These are phyloP conservation scores for Agrotis segetum DNA, from an alignment of 2,888 invertebrate species.

Conservation along the genomic window DNA sequence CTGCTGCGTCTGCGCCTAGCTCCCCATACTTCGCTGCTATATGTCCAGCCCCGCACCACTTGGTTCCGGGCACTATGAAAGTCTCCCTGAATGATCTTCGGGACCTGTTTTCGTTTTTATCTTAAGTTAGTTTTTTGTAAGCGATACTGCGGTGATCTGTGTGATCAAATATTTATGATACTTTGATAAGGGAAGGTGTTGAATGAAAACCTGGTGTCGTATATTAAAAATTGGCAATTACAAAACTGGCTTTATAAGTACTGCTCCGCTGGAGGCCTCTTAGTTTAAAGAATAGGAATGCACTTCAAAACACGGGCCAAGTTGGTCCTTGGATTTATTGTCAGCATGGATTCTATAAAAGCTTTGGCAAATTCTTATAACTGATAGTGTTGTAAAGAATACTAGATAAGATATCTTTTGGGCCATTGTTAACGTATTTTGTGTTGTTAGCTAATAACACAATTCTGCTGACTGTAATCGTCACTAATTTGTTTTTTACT, in stretches of 20 bases:
- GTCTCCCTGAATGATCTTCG: constrained; percentile 87
- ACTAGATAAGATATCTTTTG: neutral
- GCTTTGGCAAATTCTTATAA: neutral
- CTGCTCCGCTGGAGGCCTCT: neutral
- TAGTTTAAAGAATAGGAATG: neutral
- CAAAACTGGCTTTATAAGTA: neutral
- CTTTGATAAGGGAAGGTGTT: neutral
- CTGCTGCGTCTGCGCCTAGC: constrained; percentile 87
- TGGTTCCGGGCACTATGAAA: constrained; percentile 92
- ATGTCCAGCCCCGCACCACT: constrained; percentile 94
- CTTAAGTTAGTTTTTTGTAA: constrained; percentile 53
- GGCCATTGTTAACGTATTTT: neutral
- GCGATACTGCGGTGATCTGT: constrained; percentile 14
- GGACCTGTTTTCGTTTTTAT: constrained; percentile 78
- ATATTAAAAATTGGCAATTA: too few species aligned
- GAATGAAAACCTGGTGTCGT: constrained; percentile 17
- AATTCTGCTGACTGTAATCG: neutral
- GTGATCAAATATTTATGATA: constrained; percentile 51
- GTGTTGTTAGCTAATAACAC: neutral
- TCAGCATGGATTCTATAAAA: neutral
- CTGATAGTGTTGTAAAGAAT: neutral
- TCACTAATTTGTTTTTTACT: too few species aligned
- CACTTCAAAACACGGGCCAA: neutral
- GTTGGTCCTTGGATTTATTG: neutral
- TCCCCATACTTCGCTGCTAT: constrained; percentile 91